Percentiles rank a stretch among this genome's conserved stretches.
phyloP scores from a whole-genome alignment of 1,140 invertebrate species.

The Drosophila albomicans region DNA sequence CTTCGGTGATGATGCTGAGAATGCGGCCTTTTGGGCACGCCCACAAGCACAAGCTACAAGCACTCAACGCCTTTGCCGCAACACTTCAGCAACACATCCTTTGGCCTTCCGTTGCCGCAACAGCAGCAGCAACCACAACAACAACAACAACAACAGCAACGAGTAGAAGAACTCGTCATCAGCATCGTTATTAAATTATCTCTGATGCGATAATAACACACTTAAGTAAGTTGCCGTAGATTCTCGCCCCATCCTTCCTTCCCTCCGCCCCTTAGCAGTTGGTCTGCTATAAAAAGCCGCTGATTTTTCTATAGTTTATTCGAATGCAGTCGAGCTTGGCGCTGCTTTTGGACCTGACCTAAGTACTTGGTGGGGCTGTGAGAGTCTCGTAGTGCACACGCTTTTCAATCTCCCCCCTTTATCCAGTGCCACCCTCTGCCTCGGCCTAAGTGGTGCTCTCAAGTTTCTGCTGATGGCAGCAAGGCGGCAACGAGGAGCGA shows the following conservation, averaged over 20 bases:
- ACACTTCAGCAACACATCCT: constrained; percentile 75
- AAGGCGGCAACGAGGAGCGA: constrained; percentile 13
- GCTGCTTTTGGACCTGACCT: constrained; percentile 62
- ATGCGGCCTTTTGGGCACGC: constrained; percentile 35
- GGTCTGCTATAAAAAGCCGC: constrained; percentile 74
- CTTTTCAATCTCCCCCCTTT: constrained; percentile 30
- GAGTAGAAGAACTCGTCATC: constrained; percentile 35
- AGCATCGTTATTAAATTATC: constrained; percentile 79
- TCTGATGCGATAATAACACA: constrained; percentile 82
- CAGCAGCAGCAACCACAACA: constrained; percentile 28
- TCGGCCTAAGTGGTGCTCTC: constrained; percentile 71
- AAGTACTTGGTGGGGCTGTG: constrained; percentile 60
- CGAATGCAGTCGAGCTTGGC: constrained; percentile 76
- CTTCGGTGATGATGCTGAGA: background rate
- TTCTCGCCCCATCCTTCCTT: constrained; percentile 3
- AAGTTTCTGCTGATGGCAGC: constrained; percentile 79
- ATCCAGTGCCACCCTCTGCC: background rate
- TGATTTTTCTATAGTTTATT: constrained; percentile 82
- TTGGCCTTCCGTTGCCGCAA: constrained; percentile 59
- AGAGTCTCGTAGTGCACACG: constrained; percentile 26
- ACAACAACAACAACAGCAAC: constrained; percentile 29
- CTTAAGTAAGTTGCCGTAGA: constrained; percentile 61
- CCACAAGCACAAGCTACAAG: constrained; percentile 29
- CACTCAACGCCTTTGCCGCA: constrained; percentile 72
- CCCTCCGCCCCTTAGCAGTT: background rate